Evolutionary conservation across 2,888 invertebrate genomes (phyloP).

Genomic region (Caenorhabditis doughertyi): DNA sequence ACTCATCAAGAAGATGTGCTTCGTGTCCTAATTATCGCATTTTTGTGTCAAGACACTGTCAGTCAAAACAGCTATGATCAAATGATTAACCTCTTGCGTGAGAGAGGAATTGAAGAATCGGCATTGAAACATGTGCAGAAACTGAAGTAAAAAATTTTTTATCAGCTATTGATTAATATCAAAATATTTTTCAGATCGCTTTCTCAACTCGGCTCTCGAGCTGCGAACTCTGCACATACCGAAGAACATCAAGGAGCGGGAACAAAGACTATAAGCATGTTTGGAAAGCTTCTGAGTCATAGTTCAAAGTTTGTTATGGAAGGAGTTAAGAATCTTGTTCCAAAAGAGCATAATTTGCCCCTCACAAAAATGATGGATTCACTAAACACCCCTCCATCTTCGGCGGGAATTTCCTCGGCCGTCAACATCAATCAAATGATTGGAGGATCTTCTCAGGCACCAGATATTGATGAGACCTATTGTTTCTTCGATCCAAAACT

Average conservation of each 20-base stretch:
- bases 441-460: conserved; percentile 92
- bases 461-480: conserved; percentile 90
- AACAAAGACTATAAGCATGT: conserved; percentile 95
- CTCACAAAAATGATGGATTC: conserved; percentile 81
- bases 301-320: conserved; percentile 99
- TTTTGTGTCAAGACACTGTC: conserved; percentile 70
- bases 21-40: conserved; percentile 78
- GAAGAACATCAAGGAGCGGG: conserved; percentile 90
- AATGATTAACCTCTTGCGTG: conserved; percentile 71
- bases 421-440: conserved; percentile 86
- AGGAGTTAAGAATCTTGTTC: conserved; percentile 91
- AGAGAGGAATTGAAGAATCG: conserved; percentile 75
- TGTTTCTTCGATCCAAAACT: conserved; percentile 97
- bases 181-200: conserved; percentile 85
- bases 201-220: conserved; percentile 65
- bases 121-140: conserved; percentile 79
- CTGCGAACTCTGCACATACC: conserved; percentile 54
- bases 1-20: conserved; percentile 75
- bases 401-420: conserved; percentile 64
- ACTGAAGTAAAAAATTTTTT: conserved; percentile 64
- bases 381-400: conserved; percentile 75
- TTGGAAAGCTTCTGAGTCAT: conserved; percentile 96
- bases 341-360: conserved; percentile 89
- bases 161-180: background rate
- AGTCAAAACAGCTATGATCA: conserved; percentile 73